phyloP scores from a whole-genome alignment of 2,888 invertebrate species.

The Trilocha varians region DNA sequence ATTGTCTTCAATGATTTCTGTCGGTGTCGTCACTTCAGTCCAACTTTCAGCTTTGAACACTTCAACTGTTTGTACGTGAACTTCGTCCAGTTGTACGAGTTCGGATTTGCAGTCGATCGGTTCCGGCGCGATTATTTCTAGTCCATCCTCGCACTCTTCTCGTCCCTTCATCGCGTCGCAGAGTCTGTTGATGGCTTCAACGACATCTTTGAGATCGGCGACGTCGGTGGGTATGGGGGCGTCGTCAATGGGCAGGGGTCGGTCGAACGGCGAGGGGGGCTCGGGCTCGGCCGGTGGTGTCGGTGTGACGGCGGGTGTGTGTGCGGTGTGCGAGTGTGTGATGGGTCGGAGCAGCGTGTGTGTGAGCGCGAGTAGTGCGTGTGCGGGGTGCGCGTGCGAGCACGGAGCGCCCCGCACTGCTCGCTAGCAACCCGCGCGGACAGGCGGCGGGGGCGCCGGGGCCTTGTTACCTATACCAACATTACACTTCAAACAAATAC shows the following conservation, averaged over 20 bases:
- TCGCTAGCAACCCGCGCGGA: conserved; percentile 70
- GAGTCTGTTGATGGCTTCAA: conserved; percentile 63
- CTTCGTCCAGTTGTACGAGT: conserved; percentile 33
- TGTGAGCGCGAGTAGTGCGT: conserved; percentile 46
- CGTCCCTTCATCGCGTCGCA: conserved; percentile 65
- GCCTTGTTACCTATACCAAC: conserved; percentile 64
- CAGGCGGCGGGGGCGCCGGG: conserved; percentile 76
- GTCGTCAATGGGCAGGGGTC: conserved; percentile 38
- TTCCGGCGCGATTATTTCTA: no score
- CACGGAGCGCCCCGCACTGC: conserved; percentile 45
- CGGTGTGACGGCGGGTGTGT: conserved; percentile 9
- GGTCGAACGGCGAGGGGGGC: no score
- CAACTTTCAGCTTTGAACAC: conserved; percentile 25
- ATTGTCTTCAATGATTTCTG: neutral
- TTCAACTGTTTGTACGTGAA: conserved; percentile 29
- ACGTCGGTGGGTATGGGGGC: conserved; percentile 43
- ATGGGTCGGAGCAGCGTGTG: conserved; percentile 52
- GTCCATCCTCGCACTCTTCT: conserved; percentile 32
- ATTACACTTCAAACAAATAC: conserved; percentile 5
- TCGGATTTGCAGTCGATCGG: conserved; percentile 20
- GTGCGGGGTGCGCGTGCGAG: conserved; percentile 41
- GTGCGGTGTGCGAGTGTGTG: conserved; percentile 8
- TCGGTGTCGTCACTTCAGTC: no score
- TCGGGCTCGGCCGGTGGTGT: conserved; percentile 11
- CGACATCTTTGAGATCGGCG: conserved; percentile 58